Evolutionary conservation across 2,113 vertebrate genomes (phyloP).

Genomic region (Mus pahari): DNA sequence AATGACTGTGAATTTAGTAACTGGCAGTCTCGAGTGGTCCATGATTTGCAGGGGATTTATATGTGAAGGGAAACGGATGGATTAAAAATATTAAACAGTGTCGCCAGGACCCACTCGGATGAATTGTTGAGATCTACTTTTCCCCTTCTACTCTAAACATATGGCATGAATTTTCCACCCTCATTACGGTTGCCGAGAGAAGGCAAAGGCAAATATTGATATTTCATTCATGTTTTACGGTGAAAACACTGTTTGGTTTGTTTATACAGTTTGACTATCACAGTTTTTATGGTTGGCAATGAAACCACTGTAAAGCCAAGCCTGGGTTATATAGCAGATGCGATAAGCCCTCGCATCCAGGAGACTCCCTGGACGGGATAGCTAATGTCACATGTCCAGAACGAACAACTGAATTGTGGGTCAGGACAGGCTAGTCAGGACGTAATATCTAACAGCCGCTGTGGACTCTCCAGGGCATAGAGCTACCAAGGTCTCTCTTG

Average conservation of each 20-base stretch:
- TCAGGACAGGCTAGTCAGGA: conserved; percentile 35
- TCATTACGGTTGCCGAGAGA: conserved; percentile 90
- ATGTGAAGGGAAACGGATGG: conserved; percentile 69
- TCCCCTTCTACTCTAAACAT: conserved; percentile 85
- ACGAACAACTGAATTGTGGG: conserved; percentile 41
- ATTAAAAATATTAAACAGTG: conserved; percentile 80
- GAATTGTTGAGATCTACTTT: conserved; percentile 82
- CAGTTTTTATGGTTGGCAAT: conserved; percentile 90
- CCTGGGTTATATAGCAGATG: conserved; percentile 91
- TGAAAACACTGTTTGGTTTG: conserved; percentile 92
- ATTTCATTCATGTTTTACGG: conserved; percentile 91
- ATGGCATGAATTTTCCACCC: conserved; percentile 89
- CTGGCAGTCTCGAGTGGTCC: conserved; percentile 16
- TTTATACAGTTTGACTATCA: conserved; percentile 94
- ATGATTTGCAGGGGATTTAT: conserved; percentile 66
- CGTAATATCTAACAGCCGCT: conserved; percentile 18
- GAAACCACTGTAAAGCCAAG: conserved; percentile 92
- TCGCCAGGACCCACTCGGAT: conserved; percentile 77
- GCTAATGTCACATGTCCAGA: conserved; percentile 46
- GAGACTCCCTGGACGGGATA: conserved; percentile 71
- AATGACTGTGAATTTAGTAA: background rate
- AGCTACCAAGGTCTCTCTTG: conserved; percentile 24
- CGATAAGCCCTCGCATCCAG: conserved; percentile 80
- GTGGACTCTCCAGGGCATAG: background rate
- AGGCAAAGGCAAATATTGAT: conserved; percentile 92